Evolutionary conservation across 1,140 invertebrate genomes (phyloP), one percentile per base, ranked within the genome.

Genomic region (Pseudomyrmex sp.): DNA sequence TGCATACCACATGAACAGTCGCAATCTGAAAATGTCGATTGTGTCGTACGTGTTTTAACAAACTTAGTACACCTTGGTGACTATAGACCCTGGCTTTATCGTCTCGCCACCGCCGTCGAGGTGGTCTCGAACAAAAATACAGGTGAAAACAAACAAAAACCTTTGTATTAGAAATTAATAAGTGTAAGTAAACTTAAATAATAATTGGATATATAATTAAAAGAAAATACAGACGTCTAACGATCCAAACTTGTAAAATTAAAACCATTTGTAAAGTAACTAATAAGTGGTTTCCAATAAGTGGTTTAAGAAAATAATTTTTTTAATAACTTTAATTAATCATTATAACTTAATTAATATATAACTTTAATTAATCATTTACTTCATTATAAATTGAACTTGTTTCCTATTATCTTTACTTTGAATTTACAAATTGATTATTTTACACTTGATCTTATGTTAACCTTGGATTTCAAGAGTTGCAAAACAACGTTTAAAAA

Each of bases 1-100:
- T 93, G 93, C 92, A 93, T 92, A 94, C 93, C 93, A 94, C 93
- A 94, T 92, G 93, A 91, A 93, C 92, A 93, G 92, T 92, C 90
- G 92, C 85, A 90, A 93, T 94, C 93, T 94, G 93, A 90, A 94
- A 94, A 92, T 85, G 89, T 91, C 89, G 90, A 92, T 85, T 85
- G 88, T 90, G 90, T 89, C 84, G 84, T 76, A 88, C 72, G 87
- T 85, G 85, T 91, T 91, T 90, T 83, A 56, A 61, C 18, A 66
- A 63, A 79, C 62, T 76, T 76, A 83, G 73, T 59, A 66, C 62
- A 48, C 61, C 46, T 52, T 69, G 48, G 46, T 56, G 62, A 12
- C 52, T 46, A 2, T 13, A 35, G 82, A 79, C 69, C 61, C 72
- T 63, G 63, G 54, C 48, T 46, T 44, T 83, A 72, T 76, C 63